phyloP scores from a whole-genome alignment of 2,888 invertebrate species.

The Nymphalis c-album region DNA sequence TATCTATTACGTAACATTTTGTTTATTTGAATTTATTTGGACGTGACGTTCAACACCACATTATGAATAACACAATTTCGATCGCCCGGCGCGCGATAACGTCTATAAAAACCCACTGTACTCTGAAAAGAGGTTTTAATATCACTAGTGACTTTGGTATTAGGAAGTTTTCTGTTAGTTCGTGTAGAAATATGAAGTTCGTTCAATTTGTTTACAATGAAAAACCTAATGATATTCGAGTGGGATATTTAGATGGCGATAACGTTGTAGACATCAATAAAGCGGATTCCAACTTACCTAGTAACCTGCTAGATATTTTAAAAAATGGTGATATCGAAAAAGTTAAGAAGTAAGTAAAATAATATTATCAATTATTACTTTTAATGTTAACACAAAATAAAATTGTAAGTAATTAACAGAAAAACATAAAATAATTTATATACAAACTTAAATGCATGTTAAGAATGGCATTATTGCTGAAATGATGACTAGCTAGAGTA shows the following conservation, averaged over 20 bases:
- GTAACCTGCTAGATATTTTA: slow-evolving; percentile 72
- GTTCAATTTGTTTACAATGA: slow-evolving; percentile 84
- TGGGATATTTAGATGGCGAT: slow-evolving; percentile 85
- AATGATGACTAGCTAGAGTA: no score
- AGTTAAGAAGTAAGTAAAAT: slow-evolving; percentile 59
- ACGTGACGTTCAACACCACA: slow-evolving; percentile 29
- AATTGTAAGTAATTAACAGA: neutral
- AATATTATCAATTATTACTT: neutral
- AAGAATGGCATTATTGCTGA: no score
- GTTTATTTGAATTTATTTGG: slow-evolving; percentile 26
- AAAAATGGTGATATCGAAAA: slow-evolving; percentile 57
- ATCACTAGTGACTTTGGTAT: slow-evolving; percentile 22
- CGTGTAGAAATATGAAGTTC: slow-evolving; percentile 82
- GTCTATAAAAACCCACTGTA: slow-evolving; percentile 49
- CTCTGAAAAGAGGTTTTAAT: slow-evolving; percentile 28
- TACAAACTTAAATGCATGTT: no score
- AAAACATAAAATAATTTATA: neutral
- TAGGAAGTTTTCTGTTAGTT: slow-evolving; percentile 54
- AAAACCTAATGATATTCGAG: slow-evolving; percentile 81
- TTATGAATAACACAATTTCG: slow-evolving; percentile 34
- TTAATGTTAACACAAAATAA: neutral
- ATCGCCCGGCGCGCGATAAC: slow-evolving; percentile 45
- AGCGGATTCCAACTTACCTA: slow-evolving; percentile 65
- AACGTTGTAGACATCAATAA: slow-evolving; percentile 86
- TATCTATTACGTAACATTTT: slow-evolving; percentile 30